Percentiles rank a stretch among this genome's conserved stretches.
These are phyloP conservation scores for Aplysia californica DNA, from an alignment of 1,140 invertebrate species.

Conservation along the genomic window DNA sequence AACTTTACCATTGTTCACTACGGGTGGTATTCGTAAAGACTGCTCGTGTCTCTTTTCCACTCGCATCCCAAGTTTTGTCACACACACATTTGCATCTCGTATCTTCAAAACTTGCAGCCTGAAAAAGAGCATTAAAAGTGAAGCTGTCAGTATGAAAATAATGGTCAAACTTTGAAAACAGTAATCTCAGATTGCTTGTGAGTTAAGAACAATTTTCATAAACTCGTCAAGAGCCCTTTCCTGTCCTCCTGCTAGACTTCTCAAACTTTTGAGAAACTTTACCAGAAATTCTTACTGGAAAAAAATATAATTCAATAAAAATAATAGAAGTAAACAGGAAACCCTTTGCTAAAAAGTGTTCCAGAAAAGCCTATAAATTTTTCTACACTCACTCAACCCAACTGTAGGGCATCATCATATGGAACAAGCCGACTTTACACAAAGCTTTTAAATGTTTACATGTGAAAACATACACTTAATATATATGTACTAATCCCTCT, in stretches of 20 bases:
- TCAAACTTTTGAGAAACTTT: no score
- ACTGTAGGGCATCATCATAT: no score
- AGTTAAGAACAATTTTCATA: neutral
- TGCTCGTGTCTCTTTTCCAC: slow-evolving; percentile 39
- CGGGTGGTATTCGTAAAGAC: slow-evolving; percentile 47
- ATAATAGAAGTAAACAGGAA: neutral
- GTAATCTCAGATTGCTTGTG: neutral
- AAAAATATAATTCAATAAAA: neutral
- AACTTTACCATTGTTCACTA: slow-evolving; percentile 54
- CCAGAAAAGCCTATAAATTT: neutral
- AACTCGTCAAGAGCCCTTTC: neutral
- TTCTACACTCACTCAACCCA: no score
- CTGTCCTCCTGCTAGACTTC: no score
- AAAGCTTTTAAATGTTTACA: no score
- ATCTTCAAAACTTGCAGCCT: slow-evolving; percentile 60
- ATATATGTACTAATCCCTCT: no score
- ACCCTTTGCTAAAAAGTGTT: neutral
- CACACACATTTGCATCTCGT: slow-evolving; percentile 60
- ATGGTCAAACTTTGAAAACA: neutral
- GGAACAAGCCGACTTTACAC: no score
- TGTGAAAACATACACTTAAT: no score
- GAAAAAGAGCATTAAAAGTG: slow-evolving; percentile 10
- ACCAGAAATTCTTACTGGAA: neutral
- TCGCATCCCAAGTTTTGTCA: slow-evolving; percentile 39
- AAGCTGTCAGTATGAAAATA: neutral